Conservation (phyloP, 2,797 vertebrate genomes). For the Acestrorhynchus altus region DNA sequence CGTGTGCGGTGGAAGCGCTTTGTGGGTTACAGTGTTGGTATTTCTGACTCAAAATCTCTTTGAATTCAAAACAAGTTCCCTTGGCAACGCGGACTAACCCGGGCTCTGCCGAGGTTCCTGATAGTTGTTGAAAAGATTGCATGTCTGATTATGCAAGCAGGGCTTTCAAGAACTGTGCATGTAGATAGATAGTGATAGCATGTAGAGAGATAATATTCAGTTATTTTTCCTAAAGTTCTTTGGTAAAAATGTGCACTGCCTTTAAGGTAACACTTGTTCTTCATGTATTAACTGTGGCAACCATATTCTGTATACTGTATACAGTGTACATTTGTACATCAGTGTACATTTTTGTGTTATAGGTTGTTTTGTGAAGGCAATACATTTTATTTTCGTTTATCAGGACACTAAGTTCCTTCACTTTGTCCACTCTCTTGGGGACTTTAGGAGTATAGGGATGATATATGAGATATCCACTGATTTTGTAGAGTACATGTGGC, state of each 20-base stretch:
- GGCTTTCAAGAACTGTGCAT: conserved; percentile 53
- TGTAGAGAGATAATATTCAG: conserved; percentile 19
- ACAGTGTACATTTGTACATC: background rate
- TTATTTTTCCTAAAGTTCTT: background rate
- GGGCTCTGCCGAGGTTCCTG: conserved; percentile 52
- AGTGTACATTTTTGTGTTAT: background rate
- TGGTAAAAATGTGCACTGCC: background rate
- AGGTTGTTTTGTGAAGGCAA: too few species aligned
- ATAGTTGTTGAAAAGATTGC: conserved; percentile 60
- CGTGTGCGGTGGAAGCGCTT: conserved; percentile 46
- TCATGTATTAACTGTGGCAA: conserved; percentile 10
- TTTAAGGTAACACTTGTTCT: too few species aligned
- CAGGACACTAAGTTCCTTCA: background rate
- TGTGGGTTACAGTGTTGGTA: conserved; percentile 52
- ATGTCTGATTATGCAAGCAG: conserved; percentile 59
- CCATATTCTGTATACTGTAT: background rate
- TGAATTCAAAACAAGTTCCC: conserved; percentile 66
- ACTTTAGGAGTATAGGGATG: background rate
- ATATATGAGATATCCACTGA: too few species aligned
- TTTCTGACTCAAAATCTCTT: conserved; percentile 59
- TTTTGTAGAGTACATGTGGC: too few species aligned
- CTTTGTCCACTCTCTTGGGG: background rate
- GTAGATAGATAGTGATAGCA: too few species aligned
- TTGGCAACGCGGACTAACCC: conserved; percentile 59
- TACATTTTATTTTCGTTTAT: background rate